phyloP scores from a whole-genome alignment of 2,113 vertebrate genomes.

The Coptodon rendalli region DNA sequence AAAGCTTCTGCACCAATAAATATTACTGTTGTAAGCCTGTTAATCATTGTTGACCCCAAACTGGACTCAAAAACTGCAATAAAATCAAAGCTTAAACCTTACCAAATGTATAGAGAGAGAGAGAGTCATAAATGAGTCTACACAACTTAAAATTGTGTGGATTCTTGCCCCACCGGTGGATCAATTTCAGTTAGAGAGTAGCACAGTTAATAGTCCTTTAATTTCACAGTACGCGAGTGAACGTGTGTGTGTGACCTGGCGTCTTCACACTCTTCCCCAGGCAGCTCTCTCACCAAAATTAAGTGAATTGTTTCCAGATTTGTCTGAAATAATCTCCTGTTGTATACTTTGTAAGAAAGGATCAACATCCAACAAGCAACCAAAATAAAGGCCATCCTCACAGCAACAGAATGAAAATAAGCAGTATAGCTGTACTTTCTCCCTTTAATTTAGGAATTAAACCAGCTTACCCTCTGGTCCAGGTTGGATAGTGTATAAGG shows the following conservation, averaged over 20 bases:
- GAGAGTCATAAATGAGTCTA: not conserved
- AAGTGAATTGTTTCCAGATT: not conserved
- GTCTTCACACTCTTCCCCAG: not conserved
- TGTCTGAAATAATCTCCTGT: not conserved
- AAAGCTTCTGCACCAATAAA: not conserved
- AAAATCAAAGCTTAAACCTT: not conserved
- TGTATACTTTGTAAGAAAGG: not conserved
- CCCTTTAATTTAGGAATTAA: not conserved
- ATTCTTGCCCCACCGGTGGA: not conserved
- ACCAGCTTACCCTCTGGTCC: slow-evolving; percentile 82
- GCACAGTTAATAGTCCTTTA: not conserved
- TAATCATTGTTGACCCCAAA: not conserved
- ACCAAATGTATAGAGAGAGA: not conserved
- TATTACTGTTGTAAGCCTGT: not conserved
- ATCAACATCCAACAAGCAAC: not conserved
- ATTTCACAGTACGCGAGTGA: not conserved
- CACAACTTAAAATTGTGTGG: not conserved
- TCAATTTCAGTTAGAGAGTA: not conserved
- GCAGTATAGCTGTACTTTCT: not conserved
- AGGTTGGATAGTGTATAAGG: slow-evolving; percentile 68
- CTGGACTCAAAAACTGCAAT: not conserved
- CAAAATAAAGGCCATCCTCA: not conserved
- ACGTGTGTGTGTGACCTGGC: not conserved
- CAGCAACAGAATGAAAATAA: not conserved
- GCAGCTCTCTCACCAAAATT: not conserved